phyloP scores from a whole-genome alignment of 2,888 invertebrate genomes.

The Ditylenchus weischeri region DNA sequence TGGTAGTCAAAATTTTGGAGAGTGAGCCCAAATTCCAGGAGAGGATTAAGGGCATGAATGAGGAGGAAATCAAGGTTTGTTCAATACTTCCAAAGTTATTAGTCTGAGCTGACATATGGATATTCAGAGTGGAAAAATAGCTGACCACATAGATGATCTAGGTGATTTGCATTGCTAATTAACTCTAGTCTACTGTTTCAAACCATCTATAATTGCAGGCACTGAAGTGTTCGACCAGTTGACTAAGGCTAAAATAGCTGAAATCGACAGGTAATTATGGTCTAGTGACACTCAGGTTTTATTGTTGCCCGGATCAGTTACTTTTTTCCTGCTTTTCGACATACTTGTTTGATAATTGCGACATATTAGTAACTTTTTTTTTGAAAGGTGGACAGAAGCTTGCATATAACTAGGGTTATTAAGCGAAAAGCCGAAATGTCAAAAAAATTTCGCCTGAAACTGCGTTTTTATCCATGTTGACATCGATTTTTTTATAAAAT shows the following conservation, averaged over 20 bases:
- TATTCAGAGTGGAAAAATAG: conserved; percentile 51
- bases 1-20: conserved; percentile 55
- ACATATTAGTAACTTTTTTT: neutral
- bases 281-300: too few relatives aligned
- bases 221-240: conserved; percentile 47
- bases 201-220: too few relatives aligned
- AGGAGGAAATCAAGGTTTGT: conserved; percentile 54
- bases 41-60: conserved; percentile 46
- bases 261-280: conserved; percentile 38
- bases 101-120: neutral
- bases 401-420: too few relatives aligned
- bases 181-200: too few relatives aligned
- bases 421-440: too few relatives aligned
- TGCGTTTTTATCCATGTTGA: too few relatives aligned
- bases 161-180: conserved; percentile 9
- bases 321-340: too few relatives aligned
- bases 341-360: neutral
- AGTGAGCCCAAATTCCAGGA: conserved; percentile 54
- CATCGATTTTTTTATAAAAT: too few relatives aligned
- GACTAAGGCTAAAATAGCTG: conserved; percentile 49
- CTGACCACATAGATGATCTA: conserved; percentile 55
- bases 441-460: too few relatives aligned
- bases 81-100: neutral
- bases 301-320: too few relatives aligned
- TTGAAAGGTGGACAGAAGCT: neutral